Base-by-base conservation (phyloP, 2,113 vertebrate species). In the Astatoreochromis straeleni region DNA sequence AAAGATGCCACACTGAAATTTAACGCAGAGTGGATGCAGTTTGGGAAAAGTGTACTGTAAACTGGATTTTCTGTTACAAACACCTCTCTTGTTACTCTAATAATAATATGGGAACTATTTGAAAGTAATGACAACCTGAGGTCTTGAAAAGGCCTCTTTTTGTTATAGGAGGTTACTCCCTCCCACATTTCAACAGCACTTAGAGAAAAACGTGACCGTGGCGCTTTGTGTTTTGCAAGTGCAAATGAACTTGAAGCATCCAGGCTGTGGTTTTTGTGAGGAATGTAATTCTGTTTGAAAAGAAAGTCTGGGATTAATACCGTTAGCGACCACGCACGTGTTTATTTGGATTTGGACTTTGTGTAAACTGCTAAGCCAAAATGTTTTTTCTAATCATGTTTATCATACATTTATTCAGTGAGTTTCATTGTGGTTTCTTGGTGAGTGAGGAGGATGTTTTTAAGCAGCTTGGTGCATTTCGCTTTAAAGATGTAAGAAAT, bases 41-140 rank as follows among this genome's bases (percentile, higher is more conserved):
- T 91, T 85, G 81, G 85, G 60, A 86, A 70, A 78, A 55, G 86
- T 86, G 94, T 94, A 96, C 94, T 96, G 94, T 95, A 94, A 95
- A 93, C 79, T 91, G 93, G 86, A 91, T 85, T 85, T 68, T 60
- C 90, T 93, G 94, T 95, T 94, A 91, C 88, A 92, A 92, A 83
- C 83, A 83, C 35, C 42, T 26, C 38, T 65, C 55, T 81, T 70
- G 83, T 87, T 89, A 14, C 73, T 85, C 31, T 80, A 75, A 78
- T 85, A 12, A 81, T 78, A 57, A 70, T 21, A 40, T 54, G 83
- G 79, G 60, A 87, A 85, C 5, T 79, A 53, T 90, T 86, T 92
- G 42, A 93, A 89, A 85, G 85, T 92, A 91, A 86, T 89, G 89
- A 89, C 89, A 85, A 83, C 40, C 54, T 91, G 73, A 94, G 68